Evolutionary conservation across 2,113 vertebrate genomes (phyloP).

Genomic region (Ailuropoda melanoleuca): DNA sequence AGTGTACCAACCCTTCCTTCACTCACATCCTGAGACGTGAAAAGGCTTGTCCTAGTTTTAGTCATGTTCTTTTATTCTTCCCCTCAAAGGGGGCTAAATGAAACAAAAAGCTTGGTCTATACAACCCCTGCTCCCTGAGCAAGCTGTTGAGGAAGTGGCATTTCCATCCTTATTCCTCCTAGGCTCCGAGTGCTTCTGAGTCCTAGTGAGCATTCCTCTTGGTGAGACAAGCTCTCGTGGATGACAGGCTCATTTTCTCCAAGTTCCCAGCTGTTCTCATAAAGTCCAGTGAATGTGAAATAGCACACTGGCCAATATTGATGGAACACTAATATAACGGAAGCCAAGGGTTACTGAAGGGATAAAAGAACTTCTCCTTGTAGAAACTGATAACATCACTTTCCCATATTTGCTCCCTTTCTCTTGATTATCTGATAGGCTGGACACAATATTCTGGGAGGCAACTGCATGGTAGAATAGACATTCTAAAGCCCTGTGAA

Average conservation of each 20-base stretch:
- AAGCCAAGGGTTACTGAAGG: background rate
- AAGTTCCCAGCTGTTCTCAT: background rate
- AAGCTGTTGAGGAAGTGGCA: background rate
- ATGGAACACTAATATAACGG: background rate
- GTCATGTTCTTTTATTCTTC: conserved; percentile 25
- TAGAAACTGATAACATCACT: background rate
- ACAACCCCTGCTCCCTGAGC: background rate
- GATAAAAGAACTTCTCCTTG: background rate
- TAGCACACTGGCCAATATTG: background rate
- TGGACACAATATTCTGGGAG: background rate
- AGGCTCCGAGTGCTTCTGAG: background rate
- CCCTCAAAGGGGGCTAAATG: background rate
- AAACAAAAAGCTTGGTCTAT: background rate
- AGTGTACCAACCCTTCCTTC: background rate
- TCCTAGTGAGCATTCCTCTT: background rate
- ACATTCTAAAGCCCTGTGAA: background rate
- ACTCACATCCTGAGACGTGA: background rate
- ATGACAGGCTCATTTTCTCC: background rate
- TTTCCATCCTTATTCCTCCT: background rate
- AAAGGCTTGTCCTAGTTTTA: background rate
- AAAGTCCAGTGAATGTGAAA: background rate
- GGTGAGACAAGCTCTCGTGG: background rate
- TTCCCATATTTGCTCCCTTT: background rate
- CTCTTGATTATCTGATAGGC: background rate
- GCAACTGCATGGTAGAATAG: background rate